Evolutionary conservation across 92 coral and sea anemone genomes (phyloP).

Genomic region (Porites divaricata): DNA sequence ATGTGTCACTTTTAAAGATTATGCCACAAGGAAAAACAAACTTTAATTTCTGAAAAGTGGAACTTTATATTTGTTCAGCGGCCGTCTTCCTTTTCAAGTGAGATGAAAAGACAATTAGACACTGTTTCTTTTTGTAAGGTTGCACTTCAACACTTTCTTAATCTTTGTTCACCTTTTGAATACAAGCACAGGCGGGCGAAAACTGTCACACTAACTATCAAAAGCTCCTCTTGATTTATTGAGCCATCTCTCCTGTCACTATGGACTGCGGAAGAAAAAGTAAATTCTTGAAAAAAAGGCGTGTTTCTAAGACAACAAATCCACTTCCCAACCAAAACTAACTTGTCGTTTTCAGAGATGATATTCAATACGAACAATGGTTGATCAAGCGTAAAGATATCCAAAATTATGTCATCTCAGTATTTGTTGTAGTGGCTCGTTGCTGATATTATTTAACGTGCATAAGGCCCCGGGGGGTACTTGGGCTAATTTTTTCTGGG

Average conservation of each 20-base stretch:
- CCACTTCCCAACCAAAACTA: slow-evolving; percentile 25
- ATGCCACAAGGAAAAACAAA: slow-evolving; percentile 30
- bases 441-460: slow-evolving; percentile 33
- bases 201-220: slow-evolving; percentile 13
- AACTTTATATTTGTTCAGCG: slow-evolving; percentile 36
- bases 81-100: slow-evolving; percentile 12
- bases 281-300: slow-evolving; percentile 37
- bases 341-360: slow-evolving; percentile 6
- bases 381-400: slow-evolving; percentile 27
- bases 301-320: slow-evolving; percentile 38
- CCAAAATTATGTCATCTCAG: slow-evolving; percentile 23
- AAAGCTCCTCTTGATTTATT: slow-evolving; percentile 19
- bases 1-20: slow-evolving; percentile 18
- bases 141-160: slow-evolving; percentile 15
- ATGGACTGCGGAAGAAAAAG: neutral
- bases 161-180: slow-evolving; percentile 42
- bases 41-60: slow-evolving; percentile 39
- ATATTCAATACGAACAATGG: slow-evolving; percentile 27
- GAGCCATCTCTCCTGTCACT: slow-evolving; percentile 20
- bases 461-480: neutral
- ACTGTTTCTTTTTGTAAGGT: slow-evolving; percentile 44
- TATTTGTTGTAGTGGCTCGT: slow-evolving; percentile 21
- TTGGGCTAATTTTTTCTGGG: too few relatives aligned
- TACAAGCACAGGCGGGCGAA: slow-evolving; percentile 30
- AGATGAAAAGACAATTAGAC: slow-evolving; percentile 25